Conservation (phyloP, 2,113 vertebrate species). For the Ictalurus punctatus region DNA sequence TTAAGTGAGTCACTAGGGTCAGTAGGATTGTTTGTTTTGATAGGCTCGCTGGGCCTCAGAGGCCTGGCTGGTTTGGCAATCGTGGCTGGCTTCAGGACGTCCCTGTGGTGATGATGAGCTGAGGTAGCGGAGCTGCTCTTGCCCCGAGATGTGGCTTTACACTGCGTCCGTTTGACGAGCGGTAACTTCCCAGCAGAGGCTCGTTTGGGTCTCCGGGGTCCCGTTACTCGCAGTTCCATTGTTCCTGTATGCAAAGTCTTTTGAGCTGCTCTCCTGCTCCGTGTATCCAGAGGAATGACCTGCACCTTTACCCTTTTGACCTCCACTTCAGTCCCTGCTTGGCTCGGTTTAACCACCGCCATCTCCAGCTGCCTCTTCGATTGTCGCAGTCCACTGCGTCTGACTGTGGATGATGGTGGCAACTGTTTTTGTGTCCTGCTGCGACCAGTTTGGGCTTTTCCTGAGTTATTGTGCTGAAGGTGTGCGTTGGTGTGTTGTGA, state of each 20-base stretch:
- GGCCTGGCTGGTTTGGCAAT: constrained; percentile 50
- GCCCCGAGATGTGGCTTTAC: constrained; percentile 68
- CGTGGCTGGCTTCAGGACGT: constrained; percentile 47
- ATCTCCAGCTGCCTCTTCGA: constrained; percentile 84
- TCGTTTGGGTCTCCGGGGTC: constrained; percentile 67
- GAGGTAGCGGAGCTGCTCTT: constrained; percentile 75
- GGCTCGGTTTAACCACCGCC: constrained; percentile 29
- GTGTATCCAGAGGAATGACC: constrained; percentile 66
- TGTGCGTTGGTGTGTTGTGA: constrained; percentile 76
- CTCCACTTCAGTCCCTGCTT: constrained; percentile 30
- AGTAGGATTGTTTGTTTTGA: constrained; percentile 17
- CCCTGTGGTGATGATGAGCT: constrained; percentile 72
- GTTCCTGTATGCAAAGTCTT: constrained; percentile 9
- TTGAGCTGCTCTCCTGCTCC: constrained; percentile 70
- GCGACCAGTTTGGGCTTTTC: constrained; percentile 89
- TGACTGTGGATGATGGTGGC: constrained; percentile 76
- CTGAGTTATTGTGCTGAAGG: constrained; percentile 85
- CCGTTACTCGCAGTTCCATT: constrained; percentile 55
- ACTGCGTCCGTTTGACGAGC: constrained; percentile 72
- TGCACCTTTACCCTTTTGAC: constrained; percentile 53
- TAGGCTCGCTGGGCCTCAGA: constrained; percentile 28
- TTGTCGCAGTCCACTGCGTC: constrained; percentile 83
- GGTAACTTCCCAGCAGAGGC: constrained; percentile 77
- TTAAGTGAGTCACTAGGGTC: constrained; percentile 22
- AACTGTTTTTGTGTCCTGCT: constrained; percentile 92